These are phyloP conservation scores for Tethya wilhelma DNA, from an alignment of 37 sponge, comb jelly and placozoan species.

Conservation along the genomic window DNA sequence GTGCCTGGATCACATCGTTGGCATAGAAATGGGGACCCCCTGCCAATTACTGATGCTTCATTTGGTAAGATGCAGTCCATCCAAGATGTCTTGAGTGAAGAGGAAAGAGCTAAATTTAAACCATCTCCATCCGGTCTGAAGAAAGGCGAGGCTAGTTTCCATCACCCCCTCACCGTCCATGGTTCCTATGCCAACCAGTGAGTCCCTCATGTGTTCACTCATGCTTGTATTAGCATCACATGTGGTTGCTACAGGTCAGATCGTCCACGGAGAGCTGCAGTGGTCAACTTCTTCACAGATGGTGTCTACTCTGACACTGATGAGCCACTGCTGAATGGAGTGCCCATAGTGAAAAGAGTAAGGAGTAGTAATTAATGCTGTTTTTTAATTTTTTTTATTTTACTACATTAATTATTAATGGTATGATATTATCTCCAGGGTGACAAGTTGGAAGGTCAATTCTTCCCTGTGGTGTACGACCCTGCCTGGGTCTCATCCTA, in stretches of 20 bases:
- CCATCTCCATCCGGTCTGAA: slow-evolving; percentile 51
- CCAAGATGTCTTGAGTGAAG: slow-evolving; percentile 42
- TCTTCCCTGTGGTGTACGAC: slow-evolving; percentile 65
- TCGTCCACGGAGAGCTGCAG: slow-evolving; percentile 52
- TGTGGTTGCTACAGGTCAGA: slow-evolving; percentile 32
- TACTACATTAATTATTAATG: neutral
- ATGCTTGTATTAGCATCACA: neutral
- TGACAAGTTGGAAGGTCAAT: slow-evolving; percentile 54
- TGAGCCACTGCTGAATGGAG: slow-evolving; percentile 51
- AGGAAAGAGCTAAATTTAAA: slow-evolving; percentile 35
- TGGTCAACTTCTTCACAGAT: slow-evolving; percentile 73
- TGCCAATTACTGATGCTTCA: slow-evolving; percentile 66
- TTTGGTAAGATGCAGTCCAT: slow-evolving; percentile 74
- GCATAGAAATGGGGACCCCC: slow-evolving; percentile 65
- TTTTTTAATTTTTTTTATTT: neutral
- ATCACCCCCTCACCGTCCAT: slow-evolving; percentile 71
- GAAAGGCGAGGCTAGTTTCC: slow-evolving; percentile 74
- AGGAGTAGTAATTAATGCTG: neutral
- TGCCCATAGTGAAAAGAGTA: slow-evolving; percentile 48
- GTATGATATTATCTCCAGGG: slow-evolving; percentile 30
- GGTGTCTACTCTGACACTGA: slow-evolving; percentile 69
- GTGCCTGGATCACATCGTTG: slow-evolving; percentile 77
- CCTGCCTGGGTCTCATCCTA: slow-evolving; percentile 13
- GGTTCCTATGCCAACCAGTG: slow-evolving; percentile 67
- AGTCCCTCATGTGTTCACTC: neutral